Evolutionary conservation across 2,797 vertebrate species (phyloP).

Genomic region (Cephalopachus bancanus): DNA sequence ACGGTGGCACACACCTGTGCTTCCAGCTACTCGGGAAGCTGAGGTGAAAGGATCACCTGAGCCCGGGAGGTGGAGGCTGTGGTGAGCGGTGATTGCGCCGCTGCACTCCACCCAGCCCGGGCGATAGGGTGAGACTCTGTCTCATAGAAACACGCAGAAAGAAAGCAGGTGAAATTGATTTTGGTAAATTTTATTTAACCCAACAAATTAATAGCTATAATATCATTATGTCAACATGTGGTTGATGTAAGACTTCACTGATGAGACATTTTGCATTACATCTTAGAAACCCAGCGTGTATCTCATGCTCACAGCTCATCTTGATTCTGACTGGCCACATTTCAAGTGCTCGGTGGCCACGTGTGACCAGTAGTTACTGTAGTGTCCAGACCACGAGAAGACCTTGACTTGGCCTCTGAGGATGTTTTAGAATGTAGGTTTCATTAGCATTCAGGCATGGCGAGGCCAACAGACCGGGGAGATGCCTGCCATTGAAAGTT

Average conservation of each 20-base stretch:
- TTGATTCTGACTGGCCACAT: neutral
- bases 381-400: neutral
- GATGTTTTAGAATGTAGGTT: neutral
- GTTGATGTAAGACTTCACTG: neutral
- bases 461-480: neutral
- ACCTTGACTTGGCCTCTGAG: neutral
- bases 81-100: neutral
- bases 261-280: neutral
- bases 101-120: neutral
- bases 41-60: neutral
- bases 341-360: neutral
- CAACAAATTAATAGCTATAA: neutral
- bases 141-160: too few relatives aligned
- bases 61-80: neutral
- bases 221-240: neutral
- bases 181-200: neutral
- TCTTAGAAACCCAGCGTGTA: neutral
- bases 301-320: rapidly evolving
- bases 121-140: neutral
- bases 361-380: rapidly evolving
- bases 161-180: neutral
- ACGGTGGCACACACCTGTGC: neutral
- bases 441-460: neutral
- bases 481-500: neutral
- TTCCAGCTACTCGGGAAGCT: neutral